Evolutionary conservation across 23 tunicate species (phyloP).

Genomic region (Clavelina lepadiformis): DNA sequence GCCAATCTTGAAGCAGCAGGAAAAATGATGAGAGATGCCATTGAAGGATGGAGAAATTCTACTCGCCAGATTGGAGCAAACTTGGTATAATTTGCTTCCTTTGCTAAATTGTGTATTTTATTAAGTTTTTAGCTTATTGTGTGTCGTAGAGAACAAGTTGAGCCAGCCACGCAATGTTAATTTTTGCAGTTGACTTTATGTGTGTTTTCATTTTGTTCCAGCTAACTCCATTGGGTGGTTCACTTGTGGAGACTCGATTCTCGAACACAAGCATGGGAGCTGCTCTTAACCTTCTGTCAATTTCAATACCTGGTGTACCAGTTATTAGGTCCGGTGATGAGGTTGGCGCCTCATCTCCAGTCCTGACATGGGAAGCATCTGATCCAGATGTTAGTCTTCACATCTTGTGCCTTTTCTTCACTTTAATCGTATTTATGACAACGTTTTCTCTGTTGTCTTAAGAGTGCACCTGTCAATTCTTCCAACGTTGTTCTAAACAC

Average conservation of each 20-base stretch:
- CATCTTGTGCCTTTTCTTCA: too few relatives aligned
- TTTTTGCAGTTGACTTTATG: too few relatives aligned
- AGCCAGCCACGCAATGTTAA: too few relatives aligned
- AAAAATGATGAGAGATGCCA: background rate
- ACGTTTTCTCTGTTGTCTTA: too few relatives aligned
- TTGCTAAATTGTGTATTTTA: background rate
- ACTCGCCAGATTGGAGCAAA: constrained; percentile 17
- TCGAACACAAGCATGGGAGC: background rate
- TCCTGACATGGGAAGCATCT: constrained; percentile 33
- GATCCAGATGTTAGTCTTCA: too few relatives aligned
- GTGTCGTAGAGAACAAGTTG: too few relatives aligned
- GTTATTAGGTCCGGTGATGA: constrained; percentile 47
- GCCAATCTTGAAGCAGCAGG: constrained; percentile 18
- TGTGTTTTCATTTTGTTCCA: background rate
- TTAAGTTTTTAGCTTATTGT: too few relatives aligned
- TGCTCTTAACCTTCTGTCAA: constrained; percentile 22
- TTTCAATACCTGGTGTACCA: constrained; percentile 51
- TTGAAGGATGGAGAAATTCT: constrained; percentile 20
- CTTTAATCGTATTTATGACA: too few relatives aligned
- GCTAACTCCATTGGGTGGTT: constrained; percentile 22
- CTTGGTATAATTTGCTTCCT: constrained; percentile 7
- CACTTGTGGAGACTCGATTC: constrained; percentile 17
- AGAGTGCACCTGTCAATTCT: constrained; percentile 19
- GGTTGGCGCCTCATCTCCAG: constrained; percentile 10
- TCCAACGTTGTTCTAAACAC: background rate